Conservation (phyloP, 2,797 vertebrate species). For the Enteromius radiatus region DNA sequence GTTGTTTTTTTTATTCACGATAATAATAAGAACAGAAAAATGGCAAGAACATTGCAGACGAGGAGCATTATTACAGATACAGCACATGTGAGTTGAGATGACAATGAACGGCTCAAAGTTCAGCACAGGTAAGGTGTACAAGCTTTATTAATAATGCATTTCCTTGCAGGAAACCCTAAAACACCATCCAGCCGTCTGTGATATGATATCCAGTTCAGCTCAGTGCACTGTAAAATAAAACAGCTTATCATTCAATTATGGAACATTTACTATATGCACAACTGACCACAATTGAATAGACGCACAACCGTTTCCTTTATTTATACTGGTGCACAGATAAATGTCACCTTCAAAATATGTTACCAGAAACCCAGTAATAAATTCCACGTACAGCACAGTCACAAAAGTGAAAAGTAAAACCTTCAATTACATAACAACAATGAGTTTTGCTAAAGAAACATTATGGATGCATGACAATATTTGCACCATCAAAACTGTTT, state of each 20-base stretch:
- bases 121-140: slow-evolving; percentile 3
- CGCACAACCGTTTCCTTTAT: neutral
- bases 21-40: slow-evolving; percentile 21
- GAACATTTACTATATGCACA: slow-evolving; percentile 5
- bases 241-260: slow-evolving; percentile 5
- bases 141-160: slow-evolving; percentile 15
- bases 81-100: neutral
- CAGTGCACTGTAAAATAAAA: slow-evolving; percentile 17
- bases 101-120: neutral
- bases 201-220: neutral
- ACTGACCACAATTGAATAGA: slow-evolving; percentile 11
- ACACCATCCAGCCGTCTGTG: neutral
- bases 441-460: neutral
- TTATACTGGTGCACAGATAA: neutral
- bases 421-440: neutral
- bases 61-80: neutral
- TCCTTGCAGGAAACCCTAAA: slow-evolving; percentile 12
- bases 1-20: neutral
- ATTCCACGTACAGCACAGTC: neutral
- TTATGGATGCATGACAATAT: neutral
- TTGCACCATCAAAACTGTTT: neutral
- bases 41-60: slow-evolving; percentile 2
- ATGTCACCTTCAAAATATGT: neutral
- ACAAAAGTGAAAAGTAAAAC: neutral
- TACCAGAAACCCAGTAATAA: slow-evolving; percentile 9